phyloP scores from a whole-genome alignment of 2,113 vertebrate genomes.

The Tauraco erythrolophus region DNA sequence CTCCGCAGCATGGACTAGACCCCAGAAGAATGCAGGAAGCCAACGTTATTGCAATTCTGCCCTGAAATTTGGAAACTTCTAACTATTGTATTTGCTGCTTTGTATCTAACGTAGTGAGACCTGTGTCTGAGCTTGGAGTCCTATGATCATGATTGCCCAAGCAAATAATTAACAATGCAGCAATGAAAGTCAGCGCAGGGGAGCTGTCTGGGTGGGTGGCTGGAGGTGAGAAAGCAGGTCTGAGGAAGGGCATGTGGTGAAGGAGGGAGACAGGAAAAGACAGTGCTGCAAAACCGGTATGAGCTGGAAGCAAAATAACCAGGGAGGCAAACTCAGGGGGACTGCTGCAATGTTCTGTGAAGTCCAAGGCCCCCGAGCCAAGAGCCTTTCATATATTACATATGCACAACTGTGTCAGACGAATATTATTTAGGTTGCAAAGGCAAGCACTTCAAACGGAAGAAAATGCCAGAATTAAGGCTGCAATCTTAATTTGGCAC shows the following conservation, averaged over 20 bases:
- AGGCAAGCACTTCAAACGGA: constrained; percentile 35
- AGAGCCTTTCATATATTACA: constrained; percentile 14
- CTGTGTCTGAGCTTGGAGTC: background rate
- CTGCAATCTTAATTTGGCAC: constrained; percentile 22
- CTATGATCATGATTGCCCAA: background rate
- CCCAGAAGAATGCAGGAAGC: background rate
- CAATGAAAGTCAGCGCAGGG: background rate
- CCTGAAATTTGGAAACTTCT: background rate
- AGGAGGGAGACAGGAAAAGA: background rate
- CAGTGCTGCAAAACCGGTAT: background rate
- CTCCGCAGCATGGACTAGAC: background rate
- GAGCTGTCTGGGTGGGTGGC: background rate
- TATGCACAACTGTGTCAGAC: background rate
- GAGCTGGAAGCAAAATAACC: constrained; percentile 1
- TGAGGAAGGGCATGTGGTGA: background rate
- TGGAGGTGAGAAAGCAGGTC: constrained; percentile 4
- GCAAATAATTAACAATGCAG: constrained; percentile 41
- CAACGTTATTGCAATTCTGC: background rate
- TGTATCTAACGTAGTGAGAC: background rate
- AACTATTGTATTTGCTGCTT: background rate
- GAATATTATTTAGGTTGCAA: constrained; percentile 43
- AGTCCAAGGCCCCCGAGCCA: constrained; percentile 18
- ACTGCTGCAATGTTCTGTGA: constrained; percentile 42
- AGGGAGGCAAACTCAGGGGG: background rate
- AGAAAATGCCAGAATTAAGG: constrained; percentile 37